Percentiles rank a stretch among this genome's conserved stretches.
phyloP scores from a whole-genome alignment of 35 echinoderm and acorn worm genomes.

The Ophiothrix spiculata region DNA sequence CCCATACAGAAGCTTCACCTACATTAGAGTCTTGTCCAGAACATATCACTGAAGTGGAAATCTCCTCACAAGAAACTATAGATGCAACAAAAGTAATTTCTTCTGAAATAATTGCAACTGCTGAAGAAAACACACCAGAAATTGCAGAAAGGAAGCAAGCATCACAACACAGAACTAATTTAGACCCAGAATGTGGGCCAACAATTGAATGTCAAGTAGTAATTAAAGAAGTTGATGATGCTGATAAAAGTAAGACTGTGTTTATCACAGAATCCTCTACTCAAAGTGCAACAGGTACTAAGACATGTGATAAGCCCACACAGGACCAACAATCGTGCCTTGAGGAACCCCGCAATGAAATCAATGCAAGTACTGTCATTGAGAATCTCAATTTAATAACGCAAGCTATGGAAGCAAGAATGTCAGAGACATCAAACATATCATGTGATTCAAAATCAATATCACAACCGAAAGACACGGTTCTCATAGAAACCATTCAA shows the following conservation, averaged over 20 bases:
- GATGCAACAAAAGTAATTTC: background rate
- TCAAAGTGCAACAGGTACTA: too few relatives aligned
- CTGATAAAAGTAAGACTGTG: too few relatives aligned
- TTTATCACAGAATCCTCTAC: too few relatives aligned
- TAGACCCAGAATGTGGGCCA: too few relatives aligned
- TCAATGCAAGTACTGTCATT: background rate
- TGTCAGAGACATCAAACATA: background rate
- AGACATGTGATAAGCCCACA: background rate
- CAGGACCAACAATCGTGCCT: background rate
- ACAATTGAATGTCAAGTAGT: too few relatives aligned
- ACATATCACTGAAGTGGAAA: background rate
- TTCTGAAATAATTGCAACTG: too few relatives aligned
- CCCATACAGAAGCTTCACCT: background rate
- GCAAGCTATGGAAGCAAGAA: background rate
- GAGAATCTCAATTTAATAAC: background rate
- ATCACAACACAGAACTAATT: too few relatives aligned
- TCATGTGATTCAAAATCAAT: background rate
- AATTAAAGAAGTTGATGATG: too few relatives aligned
- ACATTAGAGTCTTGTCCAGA: background rate
- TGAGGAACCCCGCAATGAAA: background rate
- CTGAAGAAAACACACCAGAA: too few relatives aligned
- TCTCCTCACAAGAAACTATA: background rate
- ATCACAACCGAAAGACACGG: background rate
- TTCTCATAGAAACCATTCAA: background rate
- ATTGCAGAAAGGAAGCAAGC: too few relatives aligned